Base-by-base conservation (phyloP, 2,113 vertebrate genomes). In the Phalacrocorax carbo region DNA sequence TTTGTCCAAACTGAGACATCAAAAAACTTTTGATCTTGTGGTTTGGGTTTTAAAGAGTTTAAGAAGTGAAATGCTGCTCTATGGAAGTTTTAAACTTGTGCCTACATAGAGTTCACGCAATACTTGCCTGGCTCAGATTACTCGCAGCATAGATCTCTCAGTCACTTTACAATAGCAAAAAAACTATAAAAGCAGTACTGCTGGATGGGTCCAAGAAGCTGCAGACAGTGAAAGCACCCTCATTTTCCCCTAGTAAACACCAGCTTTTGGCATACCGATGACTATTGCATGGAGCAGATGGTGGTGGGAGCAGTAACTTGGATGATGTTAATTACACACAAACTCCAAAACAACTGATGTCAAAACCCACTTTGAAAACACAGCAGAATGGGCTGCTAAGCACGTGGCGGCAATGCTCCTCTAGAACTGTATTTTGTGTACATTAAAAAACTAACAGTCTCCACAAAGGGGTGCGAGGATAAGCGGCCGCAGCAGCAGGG, bases 291-390 rank as follows among this genome's bases (percentile, higher is more conserved):
- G 82, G 85, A 80, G 66, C 94, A 94, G 92, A 92, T 88, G 93
- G 92, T 25, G 40, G 93, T 88, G 88, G 90, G 86, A 94, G 86
- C 95, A 72, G 71, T 29, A 72, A 87, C 79, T 49, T 77, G 66
- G 71, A 49, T 72, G 58, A 80, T 61, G 71, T 73, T 83, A 88
- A 69, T 89, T 65, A 70, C 71, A 65, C 62, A 80, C 54, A 77
- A 93, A 90, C 93, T 88, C 71, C 71, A 73, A 62, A 95, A 82
- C 79, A 86, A 82, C 91, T 34, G 71, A 86, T 94, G 88, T 64
- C 82, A 94, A 90, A 96, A 77, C 54, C 64, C 78, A 42, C 82
- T 82, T 76, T 34, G 75, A 82, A 86, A 96, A 72, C 57, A 66
- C 76, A 81, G 7, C 60, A 73, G 86, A 76, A 86, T 3, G 36